phyloP scores from a whole-genome alignment of 1,140 invertebrate genomes.

The Alviniconcha marisindica region DNA sequence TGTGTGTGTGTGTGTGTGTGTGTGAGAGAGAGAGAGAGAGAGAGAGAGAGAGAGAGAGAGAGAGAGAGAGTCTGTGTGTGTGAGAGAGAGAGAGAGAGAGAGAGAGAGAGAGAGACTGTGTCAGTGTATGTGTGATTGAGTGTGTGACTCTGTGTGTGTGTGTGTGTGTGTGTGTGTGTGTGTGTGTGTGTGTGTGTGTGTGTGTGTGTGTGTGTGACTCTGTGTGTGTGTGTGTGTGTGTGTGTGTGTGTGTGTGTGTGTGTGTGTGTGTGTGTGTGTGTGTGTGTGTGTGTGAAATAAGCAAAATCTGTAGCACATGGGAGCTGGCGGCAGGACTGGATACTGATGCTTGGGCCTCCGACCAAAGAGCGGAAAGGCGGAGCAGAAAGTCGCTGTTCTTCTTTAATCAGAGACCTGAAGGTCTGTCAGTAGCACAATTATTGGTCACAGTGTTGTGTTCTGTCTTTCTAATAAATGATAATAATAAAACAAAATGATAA shows the following conservation, averaged over 20 bases:
- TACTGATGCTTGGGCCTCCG: no score
- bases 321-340: no score
- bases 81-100: not conserved
- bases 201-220: not conserved
- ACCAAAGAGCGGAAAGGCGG: no score
- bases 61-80: not conserved
- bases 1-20: constrained; percentile 26
- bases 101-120: not conserved
- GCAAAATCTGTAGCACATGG: no score
- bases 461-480: no score
- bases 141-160: not conserved
- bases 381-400: no score
- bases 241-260: not conserved
- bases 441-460: no score
- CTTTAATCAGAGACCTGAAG: no score
- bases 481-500: no score
- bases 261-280: constrained; percentile 19
- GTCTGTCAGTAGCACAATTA: no score
- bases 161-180: constrained; percentile 22
- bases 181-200: not conserved
- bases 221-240: constrained; percentile 22
- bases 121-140: not conserved
- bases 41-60: not conserved
- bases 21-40: not conserved
- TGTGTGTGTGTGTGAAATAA: not conserved